Evolutionary conservation across 2,888 invertebrate species (phyloP).

Genomic region (Agrilus cyanescens): DNA sequence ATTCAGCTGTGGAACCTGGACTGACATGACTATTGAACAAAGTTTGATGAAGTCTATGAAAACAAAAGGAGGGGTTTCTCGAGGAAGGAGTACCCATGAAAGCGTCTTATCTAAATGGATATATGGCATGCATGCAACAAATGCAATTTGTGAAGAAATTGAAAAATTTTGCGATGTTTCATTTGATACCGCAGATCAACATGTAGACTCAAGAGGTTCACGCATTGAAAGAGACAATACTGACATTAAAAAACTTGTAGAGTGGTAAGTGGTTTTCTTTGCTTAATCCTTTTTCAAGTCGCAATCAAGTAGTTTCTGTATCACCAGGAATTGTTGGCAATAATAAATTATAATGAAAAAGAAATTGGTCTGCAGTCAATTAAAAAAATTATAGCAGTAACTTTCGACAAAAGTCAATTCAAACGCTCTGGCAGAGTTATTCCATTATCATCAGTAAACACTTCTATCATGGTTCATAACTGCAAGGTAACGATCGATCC

Average conservation of each 20-base stretch:
- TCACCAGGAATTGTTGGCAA: slow-evolving; percentile 5
- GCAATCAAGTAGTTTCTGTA: not conserved
- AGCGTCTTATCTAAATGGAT: slow-evolving; percentile 2
- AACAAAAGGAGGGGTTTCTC: not conserved
- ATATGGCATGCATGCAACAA: slow-evolving; percentile 1
- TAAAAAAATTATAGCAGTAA: not conserved
- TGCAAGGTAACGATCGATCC: not conserved
- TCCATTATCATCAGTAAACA: not conserved
- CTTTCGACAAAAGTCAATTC: not conserved
- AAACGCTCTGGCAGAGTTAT: not conserved
- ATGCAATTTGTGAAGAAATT: slow-evolving; percentile 3
- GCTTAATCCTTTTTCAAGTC: slow-evolving; percentile 1
- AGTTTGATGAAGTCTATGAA: slow-evolving; percentile 1
- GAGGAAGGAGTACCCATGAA: slow-evolving; percentile 2
- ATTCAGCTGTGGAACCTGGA: slow-evolving; percentile 1
- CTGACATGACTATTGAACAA: slow-evolving; percentile 3
- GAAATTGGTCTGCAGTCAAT: not conserved
- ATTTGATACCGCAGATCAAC: slow-evolving; percentile 7
- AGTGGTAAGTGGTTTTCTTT: slow-evolving; percentile 1
- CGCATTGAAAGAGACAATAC: slow-evolving; percentile 6
- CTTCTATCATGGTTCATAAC: not conserved
- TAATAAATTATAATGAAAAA: slow-evolving; percentile 1
- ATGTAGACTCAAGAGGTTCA: slow-evolving; percentile 5
- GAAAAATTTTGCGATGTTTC: slow-evolving; percentile 5
- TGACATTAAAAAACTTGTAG: slow-evolving; percentile 2